Evolutionary conservation across 2,888 invertebrate genomes (phyloP).

Genomic region (Dichetophora obliterata): DNA sequence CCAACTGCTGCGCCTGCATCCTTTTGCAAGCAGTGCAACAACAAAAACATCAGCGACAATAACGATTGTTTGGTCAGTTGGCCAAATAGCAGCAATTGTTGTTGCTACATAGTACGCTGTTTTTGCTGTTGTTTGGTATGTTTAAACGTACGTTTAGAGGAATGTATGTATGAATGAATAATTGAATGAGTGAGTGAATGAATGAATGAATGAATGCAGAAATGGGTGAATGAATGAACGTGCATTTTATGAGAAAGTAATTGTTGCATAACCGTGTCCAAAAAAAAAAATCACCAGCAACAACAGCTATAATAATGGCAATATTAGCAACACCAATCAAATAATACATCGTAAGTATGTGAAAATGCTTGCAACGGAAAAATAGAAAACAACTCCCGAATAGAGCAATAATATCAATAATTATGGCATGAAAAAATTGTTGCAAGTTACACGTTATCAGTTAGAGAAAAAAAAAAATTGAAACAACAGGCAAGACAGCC

Average conservation of each 20-base stretch:
- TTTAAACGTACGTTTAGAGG: neutral
- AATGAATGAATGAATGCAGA: neutral
- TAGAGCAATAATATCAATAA: neutral
- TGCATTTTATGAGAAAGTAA: constrained; percentile 4
- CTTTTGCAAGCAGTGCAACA: neutral
- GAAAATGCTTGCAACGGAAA: neutral
- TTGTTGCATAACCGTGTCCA: neutral
- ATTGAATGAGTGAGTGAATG: too few species aligned
- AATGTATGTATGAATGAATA: neutral
- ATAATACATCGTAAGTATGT: neutral
- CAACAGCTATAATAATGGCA: neutral
- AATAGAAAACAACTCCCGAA: neutral
- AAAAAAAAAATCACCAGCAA: neutral
- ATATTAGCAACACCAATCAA: neutral
- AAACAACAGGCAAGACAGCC: too few species aligned
- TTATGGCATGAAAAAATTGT: neutral
- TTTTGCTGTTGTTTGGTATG: neutral
- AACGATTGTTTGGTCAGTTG: constrained; percentile 5
- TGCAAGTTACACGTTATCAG: neutral
- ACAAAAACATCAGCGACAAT: neutral
- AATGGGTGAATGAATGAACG: neutral
- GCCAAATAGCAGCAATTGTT: neutral
- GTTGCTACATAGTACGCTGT: neutral
- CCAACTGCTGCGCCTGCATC: constrained; percentile 8
- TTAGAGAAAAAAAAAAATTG: too few species aligned